Conservation (phyloP, 2,797 vertebrate species). For the Oryzias dopingdopingensis region DNA sequence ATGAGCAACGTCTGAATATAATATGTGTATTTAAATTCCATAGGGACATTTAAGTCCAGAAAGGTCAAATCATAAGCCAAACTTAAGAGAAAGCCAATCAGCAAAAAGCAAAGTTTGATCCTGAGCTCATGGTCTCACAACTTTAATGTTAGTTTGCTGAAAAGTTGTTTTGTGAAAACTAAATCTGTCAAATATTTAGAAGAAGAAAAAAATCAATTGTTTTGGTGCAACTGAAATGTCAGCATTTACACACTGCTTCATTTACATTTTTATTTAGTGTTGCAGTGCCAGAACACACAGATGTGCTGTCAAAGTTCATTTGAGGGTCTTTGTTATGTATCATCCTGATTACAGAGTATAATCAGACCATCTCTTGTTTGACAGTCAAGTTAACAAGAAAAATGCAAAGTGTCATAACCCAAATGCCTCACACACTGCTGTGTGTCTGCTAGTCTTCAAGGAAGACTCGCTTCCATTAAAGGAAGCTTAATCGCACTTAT, state of each 20-base stretch:
- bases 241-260: background rate
- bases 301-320: background rate
- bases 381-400: background rate
- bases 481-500: background rate
- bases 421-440: background rate
- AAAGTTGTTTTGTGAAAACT: background rate
- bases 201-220: no score
- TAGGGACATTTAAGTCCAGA: constrained; percentile 28
- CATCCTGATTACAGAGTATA: constrained; percentile 1
- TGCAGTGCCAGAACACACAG: no score
- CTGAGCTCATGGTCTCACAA: background rate
- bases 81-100: constrained; percentile 14
- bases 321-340: background rate
- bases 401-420: background rate
- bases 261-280: background rate
- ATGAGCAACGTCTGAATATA: constrained; percentile 41
- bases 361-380: constrained; percentile 6
- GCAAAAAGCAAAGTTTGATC: constrained; percentile 13
- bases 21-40: constrained; percentile 48
- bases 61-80: constrained; percentile 28
- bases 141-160: background rate
- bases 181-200: background rate
- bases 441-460: constrained; percentile 1
- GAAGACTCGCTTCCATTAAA: background rate
- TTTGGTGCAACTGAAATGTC: no score